Conservation (phyloP, 2,888 invertebrate species). For the Synergus umbraculus region DNA sequence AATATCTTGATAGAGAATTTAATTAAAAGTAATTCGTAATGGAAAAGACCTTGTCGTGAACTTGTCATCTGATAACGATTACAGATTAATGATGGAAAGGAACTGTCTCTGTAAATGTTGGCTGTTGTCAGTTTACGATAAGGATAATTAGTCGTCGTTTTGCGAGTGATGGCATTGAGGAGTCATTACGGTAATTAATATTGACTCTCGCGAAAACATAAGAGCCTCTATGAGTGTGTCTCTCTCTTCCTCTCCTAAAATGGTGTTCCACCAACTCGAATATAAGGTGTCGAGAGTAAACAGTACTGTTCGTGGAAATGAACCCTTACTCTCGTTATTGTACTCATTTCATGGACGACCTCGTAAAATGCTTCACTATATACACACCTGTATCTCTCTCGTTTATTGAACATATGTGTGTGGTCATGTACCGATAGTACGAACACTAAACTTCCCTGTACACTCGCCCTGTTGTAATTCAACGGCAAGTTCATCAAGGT, state of each 20-base stretch:
- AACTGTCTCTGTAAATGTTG: neutral
- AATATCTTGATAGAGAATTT: neutral
- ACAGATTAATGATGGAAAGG: neutral
- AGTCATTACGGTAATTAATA: constrained; percentile 29
- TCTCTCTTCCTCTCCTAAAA: constrained; percentile 26
- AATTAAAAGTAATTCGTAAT: neutral
- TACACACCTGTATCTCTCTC: constrained; percentile 27
- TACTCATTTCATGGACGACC: constrained; percentile 36
- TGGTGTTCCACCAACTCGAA: neutral
- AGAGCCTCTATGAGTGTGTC: neutral
- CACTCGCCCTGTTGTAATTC: neutral
- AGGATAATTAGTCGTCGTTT: constrained; percentile 7
- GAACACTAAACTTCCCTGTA: constrained; percentile 1
- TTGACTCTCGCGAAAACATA: constrained; percentile 11
- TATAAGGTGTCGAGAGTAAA: constrained; percentile 38
- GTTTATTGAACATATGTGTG: constrained; percentile 40
- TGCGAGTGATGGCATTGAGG: neutral
- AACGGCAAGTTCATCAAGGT: constrained; percentile 1
- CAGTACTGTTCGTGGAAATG: constrained; percentile 36
- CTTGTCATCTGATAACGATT: neutral
- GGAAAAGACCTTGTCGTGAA: neutral
- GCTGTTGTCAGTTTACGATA: neutral
- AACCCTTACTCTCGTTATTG: constrained; percentile 37
- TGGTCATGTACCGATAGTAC: constrained; percentile 16
- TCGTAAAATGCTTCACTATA: constrained; percentile 36